Conservation (phyloP, 2,888 invertebrate species). For the Amblyjoppa fuscipennis region DNA sequence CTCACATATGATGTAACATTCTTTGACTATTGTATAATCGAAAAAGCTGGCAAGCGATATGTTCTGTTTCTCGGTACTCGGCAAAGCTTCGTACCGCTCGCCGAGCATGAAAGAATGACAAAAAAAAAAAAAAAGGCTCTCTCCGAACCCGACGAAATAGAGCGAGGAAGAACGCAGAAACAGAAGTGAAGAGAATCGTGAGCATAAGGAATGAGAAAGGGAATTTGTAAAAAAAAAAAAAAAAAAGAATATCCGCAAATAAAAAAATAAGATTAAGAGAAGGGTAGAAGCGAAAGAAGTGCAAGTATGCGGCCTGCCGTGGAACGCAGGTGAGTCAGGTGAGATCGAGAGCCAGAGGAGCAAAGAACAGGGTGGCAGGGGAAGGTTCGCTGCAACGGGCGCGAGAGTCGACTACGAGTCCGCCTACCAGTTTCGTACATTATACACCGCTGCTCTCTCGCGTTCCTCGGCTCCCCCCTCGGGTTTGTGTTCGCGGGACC, state of each 20-base stretch:
- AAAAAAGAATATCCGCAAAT: neutral
- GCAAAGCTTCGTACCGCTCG: neutral
- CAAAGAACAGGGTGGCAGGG: slow-evolving; percentile 4
- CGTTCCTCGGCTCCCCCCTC: slow-evolving; percentile 65
- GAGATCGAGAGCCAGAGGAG: slow-evolving; percentile 4
- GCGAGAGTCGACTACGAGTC: slow-evolving; percentile 53
- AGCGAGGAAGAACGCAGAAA: neutral
- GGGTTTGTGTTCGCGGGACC: slow-evolving; percentile 30
- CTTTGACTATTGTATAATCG: slow-evolving; percentile 54
- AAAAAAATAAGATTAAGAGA: slow-evolving; percentile 16
- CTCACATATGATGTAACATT: slow-evolving; percentile 42
- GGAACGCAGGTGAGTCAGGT: slow-evolving; percentile 35
- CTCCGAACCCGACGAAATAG: neutral
- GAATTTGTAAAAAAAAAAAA: slow-evolving; percentile 14
- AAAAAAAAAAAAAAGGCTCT: neutral
- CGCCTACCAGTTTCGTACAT: slow-evolving; percentile 71
- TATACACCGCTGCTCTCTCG: slow-evolving; percentile 56
- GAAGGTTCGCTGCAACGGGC: slow-evolving; percentile 48
- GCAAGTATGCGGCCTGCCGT: slow-evolving; percentile 26
- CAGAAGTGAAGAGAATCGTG: slow-evolving; percentile 48
- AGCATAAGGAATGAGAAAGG: slow-evolving; percentile 52
- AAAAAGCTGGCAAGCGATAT: slow-evolving; percentile 47
- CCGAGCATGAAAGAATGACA: slow-evolving; percentile 27
- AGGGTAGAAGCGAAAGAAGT: slow-evolving; percentile 35
- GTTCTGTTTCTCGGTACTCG: neutral